phyloP scores from a whole-genome alignment of 2,797 vertebrate species.

The Momotus momota region DNA sequence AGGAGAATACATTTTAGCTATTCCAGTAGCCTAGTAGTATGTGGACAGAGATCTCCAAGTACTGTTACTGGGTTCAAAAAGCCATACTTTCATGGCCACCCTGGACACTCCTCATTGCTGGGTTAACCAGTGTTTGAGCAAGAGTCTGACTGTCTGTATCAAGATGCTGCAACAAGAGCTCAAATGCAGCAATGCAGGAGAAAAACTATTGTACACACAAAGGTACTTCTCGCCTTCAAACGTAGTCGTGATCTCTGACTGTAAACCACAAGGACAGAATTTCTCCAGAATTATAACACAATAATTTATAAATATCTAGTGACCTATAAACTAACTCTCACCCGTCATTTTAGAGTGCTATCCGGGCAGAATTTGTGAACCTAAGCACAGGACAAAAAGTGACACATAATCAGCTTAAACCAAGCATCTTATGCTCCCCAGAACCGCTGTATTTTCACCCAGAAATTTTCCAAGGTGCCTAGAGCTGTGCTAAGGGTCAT shows the following conservation, averaged over 20 bases:
- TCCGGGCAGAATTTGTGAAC: neutral
- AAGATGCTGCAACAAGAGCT: neutral
- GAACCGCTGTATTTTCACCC: neutral
- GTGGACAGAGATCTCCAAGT: neutral
- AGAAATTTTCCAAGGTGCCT: neutral
- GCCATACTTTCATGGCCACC: accelerated
- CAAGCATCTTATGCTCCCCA: neutral
- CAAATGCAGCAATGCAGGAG: neutral
- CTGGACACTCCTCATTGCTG: neutral
- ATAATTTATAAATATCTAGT: neutral
- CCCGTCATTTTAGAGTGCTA: neutral
- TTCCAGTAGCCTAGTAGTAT: no score
- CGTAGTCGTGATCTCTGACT: neutral
- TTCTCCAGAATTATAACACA: neutral
- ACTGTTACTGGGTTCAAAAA: neutral
- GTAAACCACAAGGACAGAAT: neutral
- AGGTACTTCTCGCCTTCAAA: neutral
- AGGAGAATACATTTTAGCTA: neutral
- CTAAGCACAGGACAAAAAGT: neutral
- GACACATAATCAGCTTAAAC: neutral
- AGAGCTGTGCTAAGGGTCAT: neutral
- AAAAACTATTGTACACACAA: neutral
- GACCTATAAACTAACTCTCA: neutral
- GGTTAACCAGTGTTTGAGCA: neutral
- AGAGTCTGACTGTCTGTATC: neutral